Conservation (phyloP, 2,888 invertebrate species). For the Pristionchus entomophagus region DNA sequence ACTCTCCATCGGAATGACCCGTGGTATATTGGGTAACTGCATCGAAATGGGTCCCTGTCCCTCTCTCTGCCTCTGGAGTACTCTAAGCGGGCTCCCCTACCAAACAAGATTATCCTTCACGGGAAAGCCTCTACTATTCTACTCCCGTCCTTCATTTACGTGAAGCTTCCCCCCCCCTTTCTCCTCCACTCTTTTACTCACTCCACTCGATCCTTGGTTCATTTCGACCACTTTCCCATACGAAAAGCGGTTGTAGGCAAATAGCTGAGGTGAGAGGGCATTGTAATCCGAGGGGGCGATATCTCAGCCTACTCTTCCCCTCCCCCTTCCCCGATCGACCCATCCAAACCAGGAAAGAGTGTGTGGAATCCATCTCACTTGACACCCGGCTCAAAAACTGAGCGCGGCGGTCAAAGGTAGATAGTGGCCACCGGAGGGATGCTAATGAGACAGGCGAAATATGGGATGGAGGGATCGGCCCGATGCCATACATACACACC, state of each 20-base stretch:
- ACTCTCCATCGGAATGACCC: neutral
- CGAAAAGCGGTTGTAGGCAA: slow-evolving; percentile 31
- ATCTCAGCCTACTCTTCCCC: neutral
- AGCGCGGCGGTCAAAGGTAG: neutral
- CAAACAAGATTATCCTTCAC: slow-evolving; percentile 27
- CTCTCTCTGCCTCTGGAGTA: slow-evolving; percentile 16
- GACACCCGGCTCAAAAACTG: slow-evolving; percentile 30
- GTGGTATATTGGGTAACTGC: slow-evolving; percentile 25
- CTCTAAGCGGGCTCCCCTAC: slow-evolving; percentile 12
- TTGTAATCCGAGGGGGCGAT: slow-evolving; percentile 26
- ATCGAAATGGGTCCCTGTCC: slow-evolving; percentile 38
- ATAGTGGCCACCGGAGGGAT: slow-evolving; percentile 37
- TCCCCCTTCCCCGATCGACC: neutral
- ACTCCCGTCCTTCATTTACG: neutral
- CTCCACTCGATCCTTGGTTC: neutral
- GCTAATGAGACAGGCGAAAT: slow-evolving; percentile 39
- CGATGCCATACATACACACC: too few species aligned
- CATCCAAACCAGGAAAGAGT: neutral
- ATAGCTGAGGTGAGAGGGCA: slow-evolving; percentile 28
- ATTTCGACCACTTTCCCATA: slow-evolving; percentile 28
- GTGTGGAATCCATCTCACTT: slow-evolving; percentile 8
- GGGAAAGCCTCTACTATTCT: slow-evolving; percentile 23
- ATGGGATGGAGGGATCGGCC: neutral
- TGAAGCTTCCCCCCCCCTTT: slow-evolving; percentile 21
- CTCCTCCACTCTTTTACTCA: neutral